phyloP scores from a whole-genome alignment of 2,888 invertebrate genomes.

The Drosophila mayaguana region DNA sequence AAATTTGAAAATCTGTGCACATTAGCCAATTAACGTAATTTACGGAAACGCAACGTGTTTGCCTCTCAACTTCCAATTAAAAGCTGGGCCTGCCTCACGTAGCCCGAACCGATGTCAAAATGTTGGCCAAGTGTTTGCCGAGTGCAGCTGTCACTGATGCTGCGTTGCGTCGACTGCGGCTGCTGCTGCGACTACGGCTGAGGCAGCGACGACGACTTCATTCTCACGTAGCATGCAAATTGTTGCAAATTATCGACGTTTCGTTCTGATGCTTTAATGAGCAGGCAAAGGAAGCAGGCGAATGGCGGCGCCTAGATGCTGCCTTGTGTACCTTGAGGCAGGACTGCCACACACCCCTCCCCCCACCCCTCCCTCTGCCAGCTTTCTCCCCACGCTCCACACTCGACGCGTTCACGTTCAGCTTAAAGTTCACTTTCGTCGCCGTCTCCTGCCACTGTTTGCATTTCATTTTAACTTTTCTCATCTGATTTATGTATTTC shows the following conservation, averaged over 20 bases:
- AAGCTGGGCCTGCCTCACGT: conserved; percentile 49
- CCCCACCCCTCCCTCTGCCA: too few relatives aligned
- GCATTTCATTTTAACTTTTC: conserved; percentile 76
- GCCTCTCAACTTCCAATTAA: conserved; percentile 67
- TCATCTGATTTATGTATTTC: conserved; percentile 76
- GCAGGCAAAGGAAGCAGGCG: conserved; percentile 29
- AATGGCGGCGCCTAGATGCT: conserved; percentile 14
- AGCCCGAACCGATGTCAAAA: conserved; percentile 20
- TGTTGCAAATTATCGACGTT: conserved; percentile 73
- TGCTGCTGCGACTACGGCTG: conserved; percentile 7
- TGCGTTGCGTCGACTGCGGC: conserved; percentile 4
- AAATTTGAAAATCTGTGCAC: conserved; percentile 54
- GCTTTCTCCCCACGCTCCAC: neutral
- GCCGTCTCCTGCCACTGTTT: conserved; percentile 60
- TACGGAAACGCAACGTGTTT: conserved; percentile 55
- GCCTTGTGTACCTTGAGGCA: neutral
- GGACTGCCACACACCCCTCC: neutral
- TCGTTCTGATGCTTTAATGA: conserved; percentile 68
- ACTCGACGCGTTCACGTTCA: neutral
- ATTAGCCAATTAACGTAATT: conserved; percentile 75
- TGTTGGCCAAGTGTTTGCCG: conserved; percentile 20
- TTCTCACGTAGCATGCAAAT: conserved; percentile 70
- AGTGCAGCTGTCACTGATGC: conserved; percentile 7
- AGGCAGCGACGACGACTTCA: conserved; percentile 26
- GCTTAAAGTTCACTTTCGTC: conserved; percentile 55